A percentile compares a stretch with the other conserved stretches of the same genome.
Conservation (phyloP, 2,888 invertebrate species). For the Tanypteryx hageni region DNA sequence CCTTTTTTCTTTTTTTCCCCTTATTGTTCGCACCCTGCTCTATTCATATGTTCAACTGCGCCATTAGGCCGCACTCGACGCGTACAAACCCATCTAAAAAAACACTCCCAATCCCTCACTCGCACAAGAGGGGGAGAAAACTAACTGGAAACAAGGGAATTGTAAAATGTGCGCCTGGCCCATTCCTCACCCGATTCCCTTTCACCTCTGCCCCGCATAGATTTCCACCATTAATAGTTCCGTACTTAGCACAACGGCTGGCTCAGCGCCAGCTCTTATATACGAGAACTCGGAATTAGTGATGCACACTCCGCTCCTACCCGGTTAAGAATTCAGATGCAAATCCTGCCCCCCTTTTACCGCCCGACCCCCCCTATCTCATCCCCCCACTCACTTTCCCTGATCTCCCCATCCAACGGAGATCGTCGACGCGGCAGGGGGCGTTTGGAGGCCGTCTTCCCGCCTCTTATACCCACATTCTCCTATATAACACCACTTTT, state of each 20-base stretch:
- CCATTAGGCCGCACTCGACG: not conserved
- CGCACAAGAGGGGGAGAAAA: not conserved
- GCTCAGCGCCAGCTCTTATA: slow-evolving; percentile 34
- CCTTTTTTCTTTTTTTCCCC: not conserved
- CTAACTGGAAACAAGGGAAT: not conserved
- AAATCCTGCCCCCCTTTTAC: not conserved
- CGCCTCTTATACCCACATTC: not conserved
- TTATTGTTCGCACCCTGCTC: not conserved
- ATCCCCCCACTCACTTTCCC: not conserved
- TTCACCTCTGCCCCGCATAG: slow-evolving; percentile 62
- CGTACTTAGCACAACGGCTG: slow-evolving; percentile 49
- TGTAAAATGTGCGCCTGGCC: slow-evolving; percentile 33
- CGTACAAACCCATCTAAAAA: not conserved
- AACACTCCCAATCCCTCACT: not conserved
- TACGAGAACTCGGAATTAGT: slow-evolving; percentile 58
- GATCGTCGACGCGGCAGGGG: not conserved
- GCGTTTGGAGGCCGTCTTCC: too few relatives aligned
- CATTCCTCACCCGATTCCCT: slow-evolving; percentile 50
- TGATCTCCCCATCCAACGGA: not conserved
- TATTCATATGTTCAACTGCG: not conserved
- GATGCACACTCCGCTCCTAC: slow-evolving; percentile 19
- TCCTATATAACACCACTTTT: not conserved
- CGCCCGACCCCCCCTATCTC: too few relatives aligned
- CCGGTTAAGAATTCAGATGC: slow-evolving; percentile 6
- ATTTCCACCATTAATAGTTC: slow-evolving; percentile 60